Conservation (phyloP, 92 coral and sea anemone species). For the Umimayanthus kanabou region DNA sequence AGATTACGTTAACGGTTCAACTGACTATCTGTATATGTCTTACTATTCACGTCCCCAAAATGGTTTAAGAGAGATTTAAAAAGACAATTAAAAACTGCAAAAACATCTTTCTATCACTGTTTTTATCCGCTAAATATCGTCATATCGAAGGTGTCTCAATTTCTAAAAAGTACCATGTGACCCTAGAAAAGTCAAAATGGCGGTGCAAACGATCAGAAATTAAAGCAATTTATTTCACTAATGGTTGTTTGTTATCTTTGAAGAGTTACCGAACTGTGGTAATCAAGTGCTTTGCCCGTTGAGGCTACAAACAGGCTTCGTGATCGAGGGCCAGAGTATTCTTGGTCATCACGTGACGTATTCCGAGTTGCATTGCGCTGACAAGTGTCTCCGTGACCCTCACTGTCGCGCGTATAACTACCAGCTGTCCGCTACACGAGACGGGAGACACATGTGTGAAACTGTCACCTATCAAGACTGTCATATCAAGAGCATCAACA, state of each 20-base stretch:
- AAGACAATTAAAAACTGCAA: too few relatives aligned
- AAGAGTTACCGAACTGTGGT: not conserved
- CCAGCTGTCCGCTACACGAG: not conserved
- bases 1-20: too few relatives aligned
- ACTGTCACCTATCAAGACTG: constrained; percentile 28
- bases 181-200: not conserved
- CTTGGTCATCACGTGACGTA: constrained; percentile 29
- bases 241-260: not conserved
- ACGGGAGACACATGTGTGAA: constrained; percentile 17
- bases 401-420: constrained; percentile 36
- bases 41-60: too few relatives aligned
- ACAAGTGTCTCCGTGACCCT: constrained; percentile 20
- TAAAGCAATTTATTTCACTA: not conserved
- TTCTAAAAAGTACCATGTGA: too few relatives aligned
- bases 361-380: constrained; percentile 41
- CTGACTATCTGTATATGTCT: too few relatives aligned
- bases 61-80: too few relatives aligned
- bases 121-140: not conserved
- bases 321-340: not conserved
- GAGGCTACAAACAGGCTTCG: not conserved
- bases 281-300: not conserved
- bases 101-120: too few relatives aligned
- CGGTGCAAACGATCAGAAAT: not conserved
- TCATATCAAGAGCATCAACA: not conserved
- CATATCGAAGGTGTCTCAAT: not conserved